Conservation (phyloP, 2,888 invertebrate genomes). For the Macropis europaea region DNA sequence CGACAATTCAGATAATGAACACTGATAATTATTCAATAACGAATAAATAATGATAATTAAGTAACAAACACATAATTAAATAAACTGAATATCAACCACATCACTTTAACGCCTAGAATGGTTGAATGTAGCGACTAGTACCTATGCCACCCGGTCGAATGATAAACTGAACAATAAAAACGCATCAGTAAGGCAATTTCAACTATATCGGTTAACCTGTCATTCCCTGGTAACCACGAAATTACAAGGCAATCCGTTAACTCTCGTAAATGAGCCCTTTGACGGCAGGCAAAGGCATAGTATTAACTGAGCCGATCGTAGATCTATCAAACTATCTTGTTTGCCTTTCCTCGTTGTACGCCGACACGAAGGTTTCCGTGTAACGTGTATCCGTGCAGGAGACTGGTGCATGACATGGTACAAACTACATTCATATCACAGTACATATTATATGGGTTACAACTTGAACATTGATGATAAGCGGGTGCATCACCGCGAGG, state of each 20-base stretch:
- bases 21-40: no score
- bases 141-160: no score
- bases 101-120: no score
- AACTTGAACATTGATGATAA: background rate
- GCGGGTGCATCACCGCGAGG: background rate
- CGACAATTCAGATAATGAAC: no score
- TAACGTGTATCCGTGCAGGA: constrained; percentile 19
- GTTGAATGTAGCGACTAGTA: no score
- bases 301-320: constrained; percentile 29
- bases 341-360: constrained; percentile 21
- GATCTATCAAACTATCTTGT: constrained; percentile 34
- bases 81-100: no score
- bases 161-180: no score
- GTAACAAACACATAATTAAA: no score
- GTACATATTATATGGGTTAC: background rate
- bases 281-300: constrained; percentile 12
- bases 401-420: background rate
- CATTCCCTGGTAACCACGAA: background rate
- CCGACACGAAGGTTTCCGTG: background rate
- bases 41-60: no score
- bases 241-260: background rate
- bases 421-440: constrained; percentile 21
- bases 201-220: background rate
- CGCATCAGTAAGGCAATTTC: background rate
- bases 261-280: constrained; percentile 14